Conservation (phyloP, 2,113 vertebrate genomes). For the Conger conger region DNA sequence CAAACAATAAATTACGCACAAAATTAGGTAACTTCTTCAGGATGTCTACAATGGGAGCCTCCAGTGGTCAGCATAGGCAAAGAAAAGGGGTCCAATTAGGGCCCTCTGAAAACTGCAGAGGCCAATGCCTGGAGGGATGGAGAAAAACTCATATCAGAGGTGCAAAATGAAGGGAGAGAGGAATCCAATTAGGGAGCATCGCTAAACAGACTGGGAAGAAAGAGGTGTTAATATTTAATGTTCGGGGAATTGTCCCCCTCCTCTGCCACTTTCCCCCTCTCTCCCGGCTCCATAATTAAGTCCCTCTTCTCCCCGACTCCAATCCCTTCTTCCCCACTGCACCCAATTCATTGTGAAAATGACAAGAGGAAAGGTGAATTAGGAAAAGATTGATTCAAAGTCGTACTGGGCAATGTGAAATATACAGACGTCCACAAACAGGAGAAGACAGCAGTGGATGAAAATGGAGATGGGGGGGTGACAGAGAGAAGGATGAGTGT, state of each 20-base stretch:
- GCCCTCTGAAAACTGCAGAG: constrained; percentile 46
- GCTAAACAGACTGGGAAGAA: constrained; percentile 65
- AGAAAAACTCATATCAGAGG: constrained; percentile 36
- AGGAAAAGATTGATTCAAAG: not conserved
- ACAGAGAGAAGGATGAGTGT: not conserved
- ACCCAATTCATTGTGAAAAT: constrained; percentile 29
- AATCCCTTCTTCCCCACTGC: constrained; percentile 30
- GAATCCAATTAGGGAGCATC: constrained; percentile 67
- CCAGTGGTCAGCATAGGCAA: not conserved
- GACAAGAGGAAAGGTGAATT: not conserved
- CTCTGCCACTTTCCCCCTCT: constrained; percentile 34
- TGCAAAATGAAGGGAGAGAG: constrained; percentile 45
- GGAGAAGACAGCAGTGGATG: not conserved
- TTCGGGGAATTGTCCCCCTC: constrained; percentile 47
- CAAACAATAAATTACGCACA: not conserved
- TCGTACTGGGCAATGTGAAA: not conserved
- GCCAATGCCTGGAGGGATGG: constrained; percentile 35
- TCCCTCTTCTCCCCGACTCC: constrained; percentile 14
- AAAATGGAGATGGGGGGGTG: not conserved
- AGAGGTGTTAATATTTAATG: constrained; percentile 79
- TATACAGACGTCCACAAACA: not conserved
- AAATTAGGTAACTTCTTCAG: not conserved
- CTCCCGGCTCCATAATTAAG: constrained; percentile 66
- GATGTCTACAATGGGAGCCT: not conserved
- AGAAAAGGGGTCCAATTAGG: not conserved